These are phyloP conservation scores for Plectropomus leopardus DNA, from an alignment of 2,113 vertebrate genomes.

Conservation along the genomic window DNA sequence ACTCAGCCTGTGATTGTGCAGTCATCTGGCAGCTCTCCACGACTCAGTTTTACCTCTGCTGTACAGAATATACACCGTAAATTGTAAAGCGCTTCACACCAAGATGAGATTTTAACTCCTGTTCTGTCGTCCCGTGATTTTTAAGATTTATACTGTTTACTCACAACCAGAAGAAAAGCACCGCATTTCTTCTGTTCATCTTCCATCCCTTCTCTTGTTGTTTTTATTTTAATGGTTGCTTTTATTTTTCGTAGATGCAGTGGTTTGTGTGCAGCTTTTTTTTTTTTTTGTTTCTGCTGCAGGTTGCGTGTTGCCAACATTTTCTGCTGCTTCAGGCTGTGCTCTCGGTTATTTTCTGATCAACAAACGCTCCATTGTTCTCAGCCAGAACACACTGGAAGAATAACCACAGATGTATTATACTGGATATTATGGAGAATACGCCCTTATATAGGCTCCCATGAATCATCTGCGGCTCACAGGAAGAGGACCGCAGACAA, in stretches of 20 bases:
- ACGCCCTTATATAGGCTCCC: conserved; percentile 35
- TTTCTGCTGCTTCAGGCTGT: conserved; percentile 48
- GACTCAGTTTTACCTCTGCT: conserved; percentile 40
- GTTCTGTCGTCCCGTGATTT: conserved; percentile 2
- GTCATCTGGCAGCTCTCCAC: conserved; percentile 73
- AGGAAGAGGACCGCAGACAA: background rate
- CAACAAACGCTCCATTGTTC: conserved; percentile 55
- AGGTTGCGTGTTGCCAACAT: conserved; percentile 25
- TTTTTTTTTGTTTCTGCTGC: conserved; percentile 13
- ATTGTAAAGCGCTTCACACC: conserved; percentile 23
- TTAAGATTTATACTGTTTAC: conserved; percentile 24
- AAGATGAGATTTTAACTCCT: background rate
- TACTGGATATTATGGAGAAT: conserved; percentile 41
- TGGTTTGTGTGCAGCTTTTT: conserved; percentile 25
- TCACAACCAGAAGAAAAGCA: conserved; percentile 1
- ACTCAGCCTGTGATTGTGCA: conserved; percentile 63
- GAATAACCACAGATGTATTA: conserved; percentile 38
- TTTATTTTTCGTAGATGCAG: conserved; percentile 31
- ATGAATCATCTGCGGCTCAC: conserved; percentile 58
- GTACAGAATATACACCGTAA: conserved; percentile 2
- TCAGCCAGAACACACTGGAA: conserved; percentile 34
- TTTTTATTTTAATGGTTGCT: conserved; percentile 1
- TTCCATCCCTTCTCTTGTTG: background rate
- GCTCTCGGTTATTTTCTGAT: conserved; percentile 47
- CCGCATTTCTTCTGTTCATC: background rate